Evolutionary conservation across 2,888 invertebrate species (phyloP).

Genomic region (Caenorhabditis macrosperma): DNA sequence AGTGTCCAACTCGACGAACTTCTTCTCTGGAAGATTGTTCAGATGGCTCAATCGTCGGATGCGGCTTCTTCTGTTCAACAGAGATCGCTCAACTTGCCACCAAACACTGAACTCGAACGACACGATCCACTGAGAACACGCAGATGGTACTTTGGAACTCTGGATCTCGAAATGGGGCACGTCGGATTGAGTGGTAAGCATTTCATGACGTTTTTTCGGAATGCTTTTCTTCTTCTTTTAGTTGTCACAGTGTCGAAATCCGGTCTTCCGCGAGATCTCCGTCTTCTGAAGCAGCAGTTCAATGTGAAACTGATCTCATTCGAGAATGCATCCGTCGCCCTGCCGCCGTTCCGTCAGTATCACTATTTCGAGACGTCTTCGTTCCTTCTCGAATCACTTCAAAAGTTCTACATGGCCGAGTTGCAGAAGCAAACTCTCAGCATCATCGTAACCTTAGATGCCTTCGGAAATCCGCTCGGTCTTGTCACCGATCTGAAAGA

Average conservation of each 20-base stretch:
- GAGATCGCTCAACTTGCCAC: constrained; percentile 68
- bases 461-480: constrained; percentile 96
- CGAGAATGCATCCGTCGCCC: constrained; percentile 92
- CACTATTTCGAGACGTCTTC: constrained; percentile 94
- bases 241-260: constrained; percentile 90
- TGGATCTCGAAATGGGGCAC: constrained; percentile 88
- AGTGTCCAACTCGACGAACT: constrained; percentile 92
- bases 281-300: constrained; percentile 88
- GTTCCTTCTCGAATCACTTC: constrained; percentile 88
- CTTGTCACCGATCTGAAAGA: constrained; percentile 96
- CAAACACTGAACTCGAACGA: constrained; percentile 71
- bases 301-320: constrained; percentile 93
- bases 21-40: constrained; percentile 86
- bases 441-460: constrained; percentile 96
- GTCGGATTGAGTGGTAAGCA: constrained; percentile 87
- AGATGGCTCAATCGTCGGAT: constrained; percentile 78
- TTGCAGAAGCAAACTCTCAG: constrained; percentile 95
- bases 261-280: constrained; percentile 86
- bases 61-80: constrained; percentile 70
- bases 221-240: constrained; percentile 84
- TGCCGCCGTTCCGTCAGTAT: constrained; percentile 88
- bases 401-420: constrained; percentile 91
- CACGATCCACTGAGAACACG: constrained; percentile 81
- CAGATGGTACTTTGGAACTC: constrained; percentile 90
- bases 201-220: background rate